Conservation (phyloP, 2,113 vertebrate species). For the Tachysurus fulvidraco region DNA sequence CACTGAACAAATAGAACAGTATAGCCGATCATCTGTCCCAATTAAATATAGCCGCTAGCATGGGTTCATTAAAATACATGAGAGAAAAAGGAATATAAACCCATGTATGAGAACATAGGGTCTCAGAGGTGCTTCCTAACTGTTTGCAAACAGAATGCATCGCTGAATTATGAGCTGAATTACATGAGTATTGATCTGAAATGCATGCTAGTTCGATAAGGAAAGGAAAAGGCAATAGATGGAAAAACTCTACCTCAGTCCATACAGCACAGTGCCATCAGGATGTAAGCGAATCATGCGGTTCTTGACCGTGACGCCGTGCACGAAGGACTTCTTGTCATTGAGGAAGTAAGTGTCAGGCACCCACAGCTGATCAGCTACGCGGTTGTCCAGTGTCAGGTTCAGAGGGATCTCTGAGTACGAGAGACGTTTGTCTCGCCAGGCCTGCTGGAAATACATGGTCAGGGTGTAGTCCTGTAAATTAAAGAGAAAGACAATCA, state of each 20-base stretch:
- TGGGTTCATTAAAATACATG: conserved; percentile 53
- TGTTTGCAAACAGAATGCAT: conserved; percentile 48
- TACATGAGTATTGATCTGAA: conserved; percentile 7
- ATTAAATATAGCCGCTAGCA: conserved; percentile 55
- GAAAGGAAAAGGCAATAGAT: not conserved
- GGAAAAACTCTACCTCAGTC: conserved; percentile 84
- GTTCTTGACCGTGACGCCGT: conserved; percentile 98
- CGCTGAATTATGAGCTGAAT: conserved; percentile 30
- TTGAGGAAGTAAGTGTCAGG: conserved; percentile 98
- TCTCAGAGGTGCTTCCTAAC: conserved; percentile 51
- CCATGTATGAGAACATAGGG: not conserved
- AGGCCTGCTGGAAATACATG: conserved; percentile 99
- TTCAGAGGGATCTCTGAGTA: conserved; percentile 98
- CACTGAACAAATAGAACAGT: not conserved
- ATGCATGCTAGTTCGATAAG: not conserved
- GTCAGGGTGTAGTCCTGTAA: conserved; percentile 97
- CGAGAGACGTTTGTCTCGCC: conserved; percentile 96
- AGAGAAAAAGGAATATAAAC: conserved; percentile 19
- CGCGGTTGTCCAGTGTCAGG: conserved; percentile 96
- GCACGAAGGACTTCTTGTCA: conserved; percentile 99
- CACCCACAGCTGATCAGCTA: conserved; percentile 98
- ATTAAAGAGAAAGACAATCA: conserved; percentile 28
- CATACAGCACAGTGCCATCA: conserved; percentile 95
- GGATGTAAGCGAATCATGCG: conserved; percentile 98
- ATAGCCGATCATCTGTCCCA: conserved; percentile 57